Base-by-base conservation (phyloP, 2,888 invertebrate species). In the Drosophila pseudotalamancana region DNA sequence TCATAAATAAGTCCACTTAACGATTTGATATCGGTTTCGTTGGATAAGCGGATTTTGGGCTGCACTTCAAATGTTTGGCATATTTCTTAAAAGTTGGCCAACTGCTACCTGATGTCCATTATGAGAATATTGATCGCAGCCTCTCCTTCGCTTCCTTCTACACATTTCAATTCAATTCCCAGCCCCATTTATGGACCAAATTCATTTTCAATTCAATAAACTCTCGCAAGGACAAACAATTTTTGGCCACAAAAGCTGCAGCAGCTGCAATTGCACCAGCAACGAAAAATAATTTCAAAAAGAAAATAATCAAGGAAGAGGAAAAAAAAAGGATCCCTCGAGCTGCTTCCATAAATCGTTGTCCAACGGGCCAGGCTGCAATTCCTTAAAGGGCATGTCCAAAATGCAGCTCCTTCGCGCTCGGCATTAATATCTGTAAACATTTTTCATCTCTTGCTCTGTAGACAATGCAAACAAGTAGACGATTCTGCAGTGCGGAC, bases 391-490 rank as follows among this genome's bases (percentile, higher is more conserved):
- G 77, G 71, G 37, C 65, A 55, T 67, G 56, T 56, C 61, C 77
- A 42, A 72, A 66, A 62, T 71, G 75, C 81, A 72, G 65, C 72
- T 65, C 48, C 60, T 53, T 42, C 39, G 19, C 57, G 68, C 77
- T 40, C 46, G 34, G 66, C 63, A 78, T 77, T 77, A 77, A 77
- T 77, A 78, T 78, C 76, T 78, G 60, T 77, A 78, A 64, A 75
- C 64, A 77, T 77, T 77, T 75, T 72, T 78, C 78, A 78, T 75
- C 65, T 62, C 61, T 53, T 21, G 39, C 56, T 42, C 46, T 35
- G 50, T 60, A 66, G 72, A 75, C 78, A 75, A 69, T 78, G 78
- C 77, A 75, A 75, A 77, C 69, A 65, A 54, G 57, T 37, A 42
- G 50, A 43, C 2, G 8, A 35, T 54, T 8, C 3, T 2, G 5